Evolutionary conservation across 2,888 invertebrate species (phyloP).

Genomic region (Platycnemis pennipes): DNA sequence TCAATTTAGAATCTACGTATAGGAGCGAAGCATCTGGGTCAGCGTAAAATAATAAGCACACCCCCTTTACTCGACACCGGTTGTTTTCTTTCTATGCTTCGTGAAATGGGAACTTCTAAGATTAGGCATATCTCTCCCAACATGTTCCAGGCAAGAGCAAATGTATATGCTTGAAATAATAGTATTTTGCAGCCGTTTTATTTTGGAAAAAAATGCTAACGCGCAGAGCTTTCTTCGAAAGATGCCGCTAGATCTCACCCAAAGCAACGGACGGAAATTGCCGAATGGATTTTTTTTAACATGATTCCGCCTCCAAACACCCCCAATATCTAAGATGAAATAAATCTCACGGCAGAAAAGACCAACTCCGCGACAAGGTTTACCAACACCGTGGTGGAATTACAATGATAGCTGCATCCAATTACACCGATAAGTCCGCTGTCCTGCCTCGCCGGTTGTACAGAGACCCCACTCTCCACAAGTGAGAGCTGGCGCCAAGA

Average conservation of each 20-base stretch:
- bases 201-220: not conserved
- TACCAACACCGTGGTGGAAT: constrained; percentile 56
- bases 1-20: no score
- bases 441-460: not conserved
- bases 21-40: no score
- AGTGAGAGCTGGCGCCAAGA: not conserved
- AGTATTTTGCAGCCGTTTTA: not conserved
- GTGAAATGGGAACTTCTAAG: not conserved
- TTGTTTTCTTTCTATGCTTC: no score
- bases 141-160: not conserved
- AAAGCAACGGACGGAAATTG: constrained; percentile 41
- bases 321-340: constrained; percentile 46
- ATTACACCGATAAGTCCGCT: constrained; percentile 55
- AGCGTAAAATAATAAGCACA: no score
- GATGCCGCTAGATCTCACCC: constrained; percentile 51
- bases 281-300: constrained; percentile 1
- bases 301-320: not conserved
- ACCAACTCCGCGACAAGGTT: constrained; percentile 52
- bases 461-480: not conserved
- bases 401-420: constrained; percentile 63
- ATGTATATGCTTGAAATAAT: not conserved
- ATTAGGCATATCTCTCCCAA: not conserved
- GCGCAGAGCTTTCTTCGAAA: not conserved
- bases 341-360: constrained; percentile 42
- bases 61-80: no score